Conservation (phyloP, 2,888 invertebrate species). For the Rhamphomyia laevipes region DNA sequence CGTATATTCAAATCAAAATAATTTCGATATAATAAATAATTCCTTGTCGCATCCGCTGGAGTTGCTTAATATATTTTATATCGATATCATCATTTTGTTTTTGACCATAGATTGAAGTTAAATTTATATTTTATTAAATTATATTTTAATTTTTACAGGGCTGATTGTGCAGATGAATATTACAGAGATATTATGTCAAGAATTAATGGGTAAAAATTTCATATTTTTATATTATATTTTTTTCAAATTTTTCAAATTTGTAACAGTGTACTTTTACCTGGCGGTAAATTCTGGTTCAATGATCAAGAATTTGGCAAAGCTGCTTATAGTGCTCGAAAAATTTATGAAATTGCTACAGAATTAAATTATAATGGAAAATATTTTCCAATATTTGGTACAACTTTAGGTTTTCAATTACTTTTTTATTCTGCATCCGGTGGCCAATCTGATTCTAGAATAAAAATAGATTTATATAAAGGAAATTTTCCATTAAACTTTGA, state of each 20-base stretch:
- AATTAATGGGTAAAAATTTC: constrained; percentile 51
- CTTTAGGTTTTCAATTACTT: constrained; percentile 74
- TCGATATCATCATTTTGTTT: too few relatives aligned
- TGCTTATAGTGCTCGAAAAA: constrained; percentile 46
- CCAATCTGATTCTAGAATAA: constrained; percentile 13
- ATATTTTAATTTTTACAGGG: constrained; percentile 38
- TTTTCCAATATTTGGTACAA: constrained; percentile 81
- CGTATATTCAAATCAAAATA: too few relatives aligned
- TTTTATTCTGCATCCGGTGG: constrained; percentile 46
- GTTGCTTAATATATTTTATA: too few relatives aligned
- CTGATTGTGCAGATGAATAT: constrained; percentile 45
- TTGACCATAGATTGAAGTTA: too few relatives aligned
- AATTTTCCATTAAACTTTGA: constrained; percentile 53
- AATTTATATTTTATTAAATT: too few relatives aligned
- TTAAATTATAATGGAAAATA: constrained; percentile 54
- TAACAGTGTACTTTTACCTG: constrained; percentile 27
- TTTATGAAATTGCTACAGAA: constrained; percentile 53
- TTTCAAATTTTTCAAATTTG: background rate
- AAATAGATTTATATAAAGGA: constrained; percentile 37
- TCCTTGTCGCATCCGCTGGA: too few relatives aligned
- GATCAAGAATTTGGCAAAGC: constrained; percentile 55
- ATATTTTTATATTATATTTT: too few relatives aligned
- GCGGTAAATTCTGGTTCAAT: constrained; percentile 3
- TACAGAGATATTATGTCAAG: constrained; percentile 46
- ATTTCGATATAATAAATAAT: too few relatives aligned